Evolutionary conservation across 2,888 invertebrate genomes (phyloP).

Genomic region (Eledone cirrhosa): DNA sequence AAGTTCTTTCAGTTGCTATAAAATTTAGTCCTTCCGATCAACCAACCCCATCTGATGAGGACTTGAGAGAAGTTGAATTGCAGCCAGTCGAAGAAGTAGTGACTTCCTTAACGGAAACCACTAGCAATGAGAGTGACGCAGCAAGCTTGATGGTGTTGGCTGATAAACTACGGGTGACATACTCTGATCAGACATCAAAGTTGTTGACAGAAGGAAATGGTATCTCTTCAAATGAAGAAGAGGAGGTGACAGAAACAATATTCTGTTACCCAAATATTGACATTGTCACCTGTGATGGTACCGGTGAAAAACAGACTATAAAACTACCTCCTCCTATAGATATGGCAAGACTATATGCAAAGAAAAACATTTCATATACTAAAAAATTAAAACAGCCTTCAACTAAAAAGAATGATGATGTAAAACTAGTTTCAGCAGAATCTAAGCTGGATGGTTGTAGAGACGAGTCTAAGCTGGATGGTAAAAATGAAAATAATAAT

Average conservation of each 20-base stretch:
- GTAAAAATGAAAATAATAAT: background rate
- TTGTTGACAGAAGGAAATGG: background rate
- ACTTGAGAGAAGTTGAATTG: background rate
- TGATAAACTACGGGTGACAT: background rate
- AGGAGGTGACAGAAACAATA: constrained; percentile 6
- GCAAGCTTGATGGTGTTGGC: constrained; percentile 1
- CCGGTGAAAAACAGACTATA: background rate
- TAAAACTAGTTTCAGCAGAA: background rate
- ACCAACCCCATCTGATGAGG: constrained; percentile 10
- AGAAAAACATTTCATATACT: background rate
- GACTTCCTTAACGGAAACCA: background rate
- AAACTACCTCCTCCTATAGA: background rate
- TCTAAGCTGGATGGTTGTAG: background rate
- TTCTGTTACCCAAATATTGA: constrained; percentile 15
- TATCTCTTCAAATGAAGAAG: background rate
- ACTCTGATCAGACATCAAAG: background rate
- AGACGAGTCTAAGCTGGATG: background rate
- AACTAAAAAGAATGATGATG: background rate
- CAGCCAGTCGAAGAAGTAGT: constrained; percentile 10
- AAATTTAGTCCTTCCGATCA: constrained; percentile 31
- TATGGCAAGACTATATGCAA: background rate
- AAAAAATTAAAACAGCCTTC: background rate
- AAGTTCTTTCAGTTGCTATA: constrained; percentile 34
- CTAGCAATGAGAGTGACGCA: background rate
- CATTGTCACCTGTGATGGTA: constrained; percentile 14